phyloP scores from a whole-genome alignment of 2,888 invertebrate genomes.

The Labia minor region DNA sequence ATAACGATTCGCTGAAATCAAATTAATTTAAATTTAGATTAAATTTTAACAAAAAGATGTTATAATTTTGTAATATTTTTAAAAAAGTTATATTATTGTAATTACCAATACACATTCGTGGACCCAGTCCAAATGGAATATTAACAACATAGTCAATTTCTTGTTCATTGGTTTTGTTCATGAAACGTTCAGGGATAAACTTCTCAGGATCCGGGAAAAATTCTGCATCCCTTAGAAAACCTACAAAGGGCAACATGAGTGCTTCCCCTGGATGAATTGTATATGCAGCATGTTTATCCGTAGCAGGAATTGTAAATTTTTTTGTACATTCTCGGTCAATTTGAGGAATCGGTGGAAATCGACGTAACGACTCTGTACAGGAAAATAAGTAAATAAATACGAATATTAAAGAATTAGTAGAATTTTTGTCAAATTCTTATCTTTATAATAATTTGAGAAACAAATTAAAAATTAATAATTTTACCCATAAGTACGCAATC shows the following conservation, averaged over 20 bases:
- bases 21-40: conserved; percentile 5
- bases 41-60: no score
- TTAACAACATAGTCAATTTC: conserved; percentile 40
- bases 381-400: not conserved
- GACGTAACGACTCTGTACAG: conserved; percentile 20
- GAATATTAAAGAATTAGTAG: no score
- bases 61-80: not conserved
- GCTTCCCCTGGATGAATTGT: conserved; percentile 35
- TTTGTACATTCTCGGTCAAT: conserved; percentile 21
- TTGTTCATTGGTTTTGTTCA: conserved; percentile 45
- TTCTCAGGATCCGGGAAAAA: conserved; percentile 43
- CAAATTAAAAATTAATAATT: no score
- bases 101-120: conserved; percentile 50
- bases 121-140: conserved; percentile 48
- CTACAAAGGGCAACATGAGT: conserved; percentile 37
- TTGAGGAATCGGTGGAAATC: conserved; percentile 19
- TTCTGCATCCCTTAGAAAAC: conserved; percentile 42
- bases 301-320: conserved; percentile 27
- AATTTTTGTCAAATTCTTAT: no score
- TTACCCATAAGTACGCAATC: not conserved
- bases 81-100: not conserved
- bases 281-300: conserved; percentile 31
- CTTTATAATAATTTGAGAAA: no score
- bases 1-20: conserved; percentile 35
- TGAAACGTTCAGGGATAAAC: conserved; percentile 44